Evolutionary conservation across 2,797 vertebrate genomes (phyloP), one percentile per base, ranked within the genome.

Genomic region (Crocidura indochinensis): DNA sequence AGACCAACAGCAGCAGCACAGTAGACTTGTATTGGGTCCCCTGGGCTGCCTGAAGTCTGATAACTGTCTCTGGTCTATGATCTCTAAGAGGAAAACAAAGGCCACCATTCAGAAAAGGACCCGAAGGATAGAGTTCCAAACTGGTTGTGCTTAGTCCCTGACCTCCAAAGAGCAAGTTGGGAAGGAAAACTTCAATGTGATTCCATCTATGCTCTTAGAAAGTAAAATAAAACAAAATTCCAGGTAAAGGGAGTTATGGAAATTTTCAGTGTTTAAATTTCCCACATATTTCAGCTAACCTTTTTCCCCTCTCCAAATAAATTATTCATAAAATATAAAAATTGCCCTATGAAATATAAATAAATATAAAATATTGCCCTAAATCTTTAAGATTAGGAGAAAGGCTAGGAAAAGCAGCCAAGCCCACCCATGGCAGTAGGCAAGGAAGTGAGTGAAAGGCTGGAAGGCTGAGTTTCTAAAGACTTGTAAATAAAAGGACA

Each of bases 121-220:
- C 22, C 44, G 65, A 15, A 44, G 1, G 69, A 15, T 44, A 15
- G 51, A 44, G 12, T 44, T 90, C 27, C 68, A 80, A 79, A 4
- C 83, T 67, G 67, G 10, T 71, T 51, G 10, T 31, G 82, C 14
- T 51, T 79, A 27, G 64, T 73, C 24, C 22, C 49, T 56, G 62
- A 11, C 64, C 56, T 73, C 56, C n/a, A 65, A 87, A 67, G 78
- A 92, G 29, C 56, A 76, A 62, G 26, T 47, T 19, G 56, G 24
- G 27, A 62, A 87, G 77, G 38, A 84, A 68, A 68, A 69, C 2
- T 8, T 73, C 81, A 74, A 20, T 73, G 27, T 68, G 19, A 71
- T 86, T 90, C 46, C 62, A 84, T 77, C 90, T 75, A 65, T 24
- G 65, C 20, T 83, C 81, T 82, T 68, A 64, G 88, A 93, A 67